Conservation (phyloP, 35 echinoderm and acorn worm genomes). For the Chiridota heheva region DNA sequence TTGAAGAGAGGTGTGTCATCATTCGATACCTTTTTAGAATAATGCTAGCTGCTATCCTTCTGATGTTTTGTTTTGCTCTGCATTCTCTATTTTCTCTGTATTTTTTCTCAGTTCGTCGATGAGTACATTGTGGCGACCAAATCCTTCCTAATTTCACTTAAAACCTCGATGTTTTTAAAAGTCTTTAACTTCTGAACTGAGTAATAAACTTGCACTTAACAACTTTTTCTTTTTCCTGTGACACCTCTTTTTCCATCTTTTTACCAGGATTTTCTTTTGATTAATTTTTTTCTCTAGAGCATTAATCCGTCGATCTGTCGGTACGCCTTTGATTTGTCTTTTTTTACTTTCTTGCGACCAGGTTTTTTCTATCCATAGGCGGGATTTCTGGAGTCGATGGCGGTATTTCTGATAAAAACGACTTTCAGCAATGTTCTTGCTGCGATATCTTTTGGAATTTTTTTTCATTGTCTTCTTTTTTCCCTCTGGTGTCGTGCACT, state of each 20-base stretch:
- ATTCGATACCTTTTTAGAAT: neutral
- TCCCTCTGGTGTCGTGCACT: constrained; percentile 7
- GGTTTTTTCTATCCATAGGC: neutral
- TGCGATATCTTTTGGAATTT: no score
- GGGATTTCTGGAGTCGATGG: neutral
- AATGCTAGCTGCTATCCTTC: neutral
- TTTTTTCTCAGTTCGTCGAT: neutral
- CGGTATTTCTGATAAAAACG: neutral
- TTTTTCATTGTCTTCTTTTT: constrained; percentile 6
- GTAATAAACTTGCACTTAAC: neutral
- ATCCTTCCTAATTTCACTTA: neutral
- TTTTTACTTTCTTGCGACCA: constrained; percentile 8
- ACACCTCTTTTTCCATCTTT: no score
- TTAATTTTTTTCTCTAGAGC: neutral
- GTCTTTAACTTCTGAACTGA: neutral
- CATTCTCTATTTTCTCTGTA: constrained; percentile 23
- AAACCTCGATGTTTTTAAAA: neutral
- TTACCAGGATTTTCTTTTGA: no score
- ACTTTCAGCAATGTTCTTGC: neutral
- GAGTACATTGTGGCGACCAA: constrained; percentile 5
- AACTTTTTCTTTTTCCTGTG: constrained; percentile 27
- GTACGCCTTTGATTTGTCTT: neutral
- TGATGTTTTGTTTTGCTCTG: no score
- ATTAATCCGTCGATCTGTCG: neutral
- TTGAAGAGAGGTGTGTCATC: no score